Evolutionary conservation across 2,888 invertebrate species (phyloP).

Genomic region (Panorpa germanica): DNA sequence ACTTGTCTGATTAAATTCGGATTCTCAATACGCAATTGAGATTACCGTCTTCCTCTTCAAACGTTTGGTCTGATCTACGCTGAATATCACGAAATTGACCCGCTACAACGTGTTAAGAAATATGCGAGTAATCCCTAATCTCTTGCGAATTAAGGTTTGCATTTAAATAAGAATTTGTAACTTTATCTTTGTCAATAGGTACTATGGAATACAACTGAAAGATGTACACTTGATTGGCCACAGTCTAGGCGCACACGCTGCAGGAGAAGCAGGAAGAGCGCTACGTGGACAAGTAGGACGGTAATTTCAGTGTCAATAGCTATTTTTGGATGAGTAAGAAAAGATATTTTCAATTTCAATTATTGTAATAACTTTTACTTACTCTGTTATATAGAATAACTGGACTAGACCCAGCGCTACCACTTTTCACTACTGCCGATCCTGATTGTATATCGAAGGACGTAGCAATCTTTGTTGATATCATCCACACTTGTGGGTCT

Average conservation of each 20-base stretch:
- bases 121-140: background rate
- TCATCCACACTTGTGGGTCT: constrained; percentile 22
- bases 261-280: constrained; percentile 19
- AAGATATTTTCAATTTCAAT: background rate
- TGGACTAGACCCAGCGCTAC: constrained; percentile 23
- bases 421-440: constrained; percentile 18
- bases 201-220: constrained; percentile 12
- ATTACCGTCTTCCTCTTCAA: too few relatives aligned
- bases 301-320: too few relatives aligned
- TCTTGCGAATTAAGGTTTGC: background rate
- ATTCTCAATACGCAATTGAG: too few relatives aligned
- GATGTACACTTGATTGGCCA: constrained; percentile 21
- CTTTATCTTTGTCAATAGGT: constrained; percentile 14
- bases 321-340: background rate
- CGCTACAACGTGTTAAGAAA: too few relatives aligned
- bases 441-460: constrained; percentile 17
- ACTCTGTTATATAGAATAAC: constrained; percentile 10
- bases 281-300: constrained; percentile 19
- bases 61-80: too few relatives aligned
- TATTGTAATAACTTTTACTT: constrained; percentile 16
- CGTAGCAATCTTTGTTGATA: constrained; percentile 21
- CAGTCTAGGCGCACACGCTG: constrained; percentile 22
- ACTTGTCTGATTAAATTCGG: too few relatives aligned
- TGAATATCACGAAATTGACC: too few relatives aligned
- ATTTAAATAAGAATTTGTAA: constrained; percentile 2